These are phyloP conservation scores for Pelagia noctiluca DNA, from an alignment of 30 jellyfish, hydroid and myxozoan genomes.

Conservation along the genomic window DNA sequence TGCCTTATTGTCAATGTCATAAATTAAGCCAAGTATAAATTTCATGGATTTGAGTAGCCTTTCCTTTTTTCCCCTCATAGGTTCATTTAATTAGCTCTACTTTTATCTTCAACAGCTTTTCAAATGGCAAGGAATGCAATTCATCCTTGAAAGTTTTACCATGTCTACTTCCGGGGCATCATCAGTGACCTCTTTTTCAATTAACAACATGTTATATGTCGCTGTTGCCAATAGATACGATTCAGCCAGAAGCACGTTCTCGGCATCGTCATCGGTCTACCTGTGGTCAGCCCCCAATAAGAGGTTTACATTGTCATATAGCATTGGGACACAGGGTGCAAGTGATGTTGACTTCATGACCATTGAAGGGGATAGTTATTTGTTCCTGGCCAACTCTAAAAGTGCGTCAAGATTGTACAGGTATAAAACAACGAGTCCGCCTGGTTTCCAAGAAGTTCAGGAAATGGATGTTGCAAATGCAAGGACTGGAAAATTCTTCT, in stretches of 20 bases:
- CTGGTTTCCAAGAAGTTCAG: conserved; percentile 70
- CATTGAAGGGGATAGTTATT: conserved; percentile 48
- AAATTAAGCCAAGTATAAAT: too few species aligned
- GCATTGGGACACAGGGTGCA: conserved; percentile 70
- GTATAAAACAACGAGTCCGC: conserved; percentile 43
- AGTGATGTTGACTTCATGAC: conserved; percentile 51
- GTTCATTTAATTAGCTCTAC: too few species aligned
- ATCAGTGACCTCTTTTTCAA: conserved; percentile 44
- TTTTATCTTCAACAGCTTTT: too few species aligned
- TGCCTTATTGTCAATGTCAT: too few species aligned
- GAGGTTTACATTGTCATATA: conserved; percentile 63
- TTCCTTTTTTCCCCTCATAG: too few species aligned
- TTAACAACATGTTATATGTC: conserved; percentile 19
- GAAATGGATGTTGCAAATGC: conserved; percentile 38
- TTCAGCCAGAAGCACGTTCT: conserved; percentile 41
- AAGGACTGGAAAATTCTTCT: conserved; percentile 49
- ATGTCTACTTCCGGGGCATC: conserved; percentile 70
- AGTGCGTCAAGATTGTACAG: conserved; percentile 48
- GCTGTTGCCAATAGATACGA: conserved; percentile 88
- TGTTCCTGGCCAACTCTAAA: conserved; percentile 53
- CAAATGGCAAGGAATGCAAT: conserved; percentile 63
- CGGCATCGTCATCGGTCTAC: conserved; percentile 63
- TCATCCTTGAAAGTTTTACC: conserved; percentile 49
- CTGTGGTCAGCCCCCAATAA: conserved; percentile 56
- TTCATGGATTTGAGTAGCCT: too few species aligned